Base-by-base conservation (phyloP, 2,888 invertebrate species). In the Thera britannica region DNA sequence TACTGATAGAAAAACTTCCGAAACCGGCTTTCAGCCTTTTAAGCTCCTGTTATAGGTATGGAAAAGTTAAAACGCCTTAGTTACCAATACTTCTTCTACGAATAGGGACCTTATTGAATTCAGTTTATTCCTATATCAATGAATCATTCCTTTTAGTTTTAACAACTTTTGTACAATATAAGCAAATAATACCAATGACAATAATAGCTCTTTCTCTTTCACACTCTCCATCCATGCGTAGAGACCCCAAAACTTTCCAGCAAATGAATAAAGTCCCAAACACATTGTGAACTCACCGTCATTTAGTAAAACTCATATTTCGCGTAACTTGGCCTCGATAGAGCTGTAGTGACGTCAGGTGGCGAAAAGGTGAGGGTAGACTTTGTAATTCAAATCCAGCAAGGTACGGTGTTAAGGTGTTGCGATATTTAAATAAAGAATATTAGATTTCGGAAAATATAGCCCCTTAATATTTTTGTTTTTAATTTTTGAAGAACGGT, bases 311-410 rank as follows among this genome's bases (percentile, higher is more conserved):
- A 69, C 77, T 78, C 77, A 77, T 81, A 79, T 78, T 80, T 78
- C 73, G 72, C 75, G 72, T 74, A 38, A 66, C 70, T 52, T 68
- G 67, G 65, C 67, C 71, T 71, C 70, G 65, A 59, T 62, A 65
- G 58, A 64, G 62, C 70, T 56, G 68, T 68, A 67, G 79, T 80
- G 79, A 78, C 85, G 83, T 85, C 85, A 82, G 82, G 80, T 84
- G 83, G 77, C 72, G 84, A 84, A 87, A 87, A 87, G 86, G 83
- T 82, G 78, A 78, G 67, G 79, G 85, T 80, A 77, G 83, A 89
- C 88, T 92, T 92, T 92, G 91, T 89, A 90, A 92, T 91, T 91
- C 91, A 91, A 92, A 92, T 92, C 82, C 84, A 76, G 77, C 75
- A 76, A 64, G 80, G 76, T 73, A 75, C 72, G 77, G 82, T 82